These are phyloP conservation scores for Nemopilema nomurai DNA, from an alignment of 30 jellyfish, hydroid and myxozoan species.

Conservation along the genomic window DNA sequence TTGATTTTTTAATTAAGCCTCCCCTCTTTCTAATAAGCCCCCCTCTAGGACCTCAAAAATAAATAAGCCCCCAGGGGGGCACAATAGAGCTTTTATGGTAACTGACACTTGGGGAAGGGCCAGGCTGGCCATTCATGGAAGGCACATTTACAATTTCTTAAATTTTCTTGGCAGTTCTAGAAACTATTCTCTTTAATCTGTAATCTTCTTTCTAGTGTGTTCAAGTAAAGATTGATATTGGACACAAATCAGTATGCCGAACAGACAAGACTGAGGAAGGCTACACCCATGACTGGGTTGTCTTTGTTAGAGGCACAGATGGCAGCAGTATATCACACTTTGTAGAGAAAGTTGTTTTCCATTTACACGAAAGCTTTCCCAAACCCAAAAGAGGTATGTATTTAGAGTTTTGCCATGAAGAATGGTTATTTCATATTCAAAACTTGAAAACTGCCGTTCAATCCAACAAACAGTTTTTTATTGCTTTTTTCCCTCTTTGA, in stretches of 20 bases:
- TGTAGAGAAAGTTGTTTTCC: slow-evolving; percentile 96
- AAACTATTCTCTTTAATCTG: neutral
- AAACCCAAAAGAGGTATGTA: slow-evolving; percentile 93
- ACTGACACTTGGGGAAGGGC: no score
- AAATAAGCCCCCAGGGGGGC: no score
- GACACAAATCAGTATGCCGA: slow-evolving; percentile 94
- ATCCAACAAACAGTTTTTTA: no score
- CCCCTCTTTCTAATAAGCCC: no score
- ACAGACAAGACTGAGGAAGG: slow-evolving; percentile 84
- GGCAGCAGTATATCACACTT: slow-evolving; percentile 89
- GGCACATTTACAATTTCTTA: neutral
- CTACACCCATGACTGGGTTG: slow-evolving; percentile 96
- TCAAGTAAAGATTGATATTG: slow-evolving; percentile 97
- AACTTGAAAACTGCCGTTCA: no score
- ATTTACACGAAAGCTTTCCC: slow-evolving; percentile 93
- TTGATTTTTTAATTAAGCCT: no score
- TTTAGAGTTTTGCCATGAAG: neutral
- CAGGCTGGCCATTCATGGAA: neutral
- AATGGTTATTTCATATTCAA: no score
- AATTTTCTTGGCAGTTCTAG: no score
- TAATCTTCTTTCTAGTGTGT: slow-evolving; percentile 71
- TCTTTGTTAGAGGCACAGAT: slow-evolving; percentile 96
- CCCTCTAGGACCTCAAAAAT: no score
- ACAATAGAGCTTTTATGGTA: no score
- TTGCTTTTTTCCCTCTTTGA: no score